phyloP scores from a whole-genome alignment of 1,140 invertebrate species.

The Sitodiplosis mosellana region DNA sequence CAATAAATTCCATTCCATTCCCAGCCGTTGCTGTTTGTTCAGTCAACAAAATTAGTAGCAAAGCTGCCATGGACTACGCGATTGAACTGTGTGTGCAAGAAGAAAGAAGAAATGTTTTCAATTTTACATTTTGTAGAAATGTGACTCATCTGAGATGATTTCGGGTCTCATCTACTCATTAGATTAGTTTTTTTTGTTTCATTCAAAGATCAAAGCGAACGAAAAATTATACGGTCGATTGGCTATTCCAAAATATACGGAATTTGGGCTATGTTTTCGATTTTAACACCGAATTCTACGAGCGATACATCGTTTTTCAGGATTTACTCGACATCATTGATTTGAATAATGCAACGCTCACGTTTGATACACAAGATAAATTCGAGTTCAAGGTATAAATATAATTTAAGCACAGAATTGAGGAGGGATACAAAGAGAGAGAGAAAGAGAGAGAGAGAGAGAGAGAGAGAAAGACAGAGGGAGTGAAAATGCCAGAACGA shows the following conservation, averaged over 20 bases:
- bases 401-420: not conserved
- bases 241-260: not conserved
- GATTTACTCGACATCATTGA: not conserved
- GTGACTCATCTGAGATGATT: too few species aligned
- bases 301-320: not conserved
- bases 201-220: too few species aligned
- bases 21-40: constrained; percentile 34
- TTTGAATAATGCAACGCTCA: not conserved
- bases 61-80: constrained; percentile 15
- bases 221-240: not conserved
- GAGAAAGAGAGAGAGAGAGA: not conserved
- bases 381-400: not conserved
- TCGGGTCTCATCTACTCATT: too few species aligned
- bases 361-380: not conserved
- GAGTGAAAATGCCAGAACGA: not conserved
- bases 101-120: too few species aligned
- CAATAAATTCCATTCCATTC: constrained; percentile 29
- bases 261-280: not conserved
- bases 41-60: constrained; percentile 31
- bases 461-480: not conserved
- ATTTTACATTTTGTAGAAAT: too few species aligned
- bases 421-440: not conserved
- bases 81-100: constrained; percentile 22
- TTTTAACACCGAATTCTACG: not conserved
- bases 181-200: too few species aligned